These are phyloP conservation scores for Thalpophila matura DNA, from an alignment of 2,888 invertebrate genomes.

Conservation along the genomic window DNA sequence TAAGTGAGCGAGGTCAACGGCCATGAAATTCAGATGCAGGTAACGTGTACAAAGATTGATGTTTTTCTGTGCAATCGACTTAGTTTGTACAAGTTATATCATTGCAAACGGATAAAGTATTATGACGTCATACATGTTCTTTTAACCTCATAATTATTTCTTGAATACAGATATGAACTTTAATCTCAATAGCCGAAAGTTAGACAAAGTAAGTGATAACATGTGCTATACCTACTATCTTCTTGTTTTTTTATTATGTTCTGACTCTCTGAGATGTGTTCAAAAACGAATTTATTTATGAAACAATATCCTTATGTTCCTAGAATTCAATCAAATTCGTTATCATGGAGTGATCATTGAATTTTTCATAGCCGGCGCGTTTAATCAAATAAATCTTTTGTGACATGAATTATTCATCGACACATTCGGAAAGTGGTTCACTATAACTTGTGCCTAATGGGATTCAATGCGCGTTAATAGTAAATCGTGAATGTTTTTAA, in stretches of 20 bases:
- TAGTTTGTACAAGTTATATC: background rate
- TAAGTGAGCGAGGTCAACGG: background rate
- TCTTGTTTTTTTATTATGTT: background rate
- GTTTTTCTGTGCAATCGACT: background rate
- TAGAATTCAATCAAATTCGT: constrained; percentile 11
- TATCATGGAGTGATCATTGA: constrained; percentile 22
- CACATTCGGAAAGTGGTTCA: constrained; percentile 51
- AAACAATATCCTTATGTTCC: constrained; percentile 2
- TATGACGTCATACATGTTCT: too few relatives aligned
- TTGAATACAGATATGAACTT: background rate
- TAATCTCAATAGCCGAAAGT: background rate
- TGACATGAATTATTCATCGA: constrained; percentile 61
- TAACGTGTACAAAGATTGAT: background rate
- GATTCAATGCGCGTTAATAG: constrained; percentile 54
- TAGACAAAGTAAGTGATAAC: too few relatives aligned
- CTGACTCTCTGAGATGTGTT: too few relatives aligned
- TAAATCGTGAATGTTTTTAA: constrained; percentile 47
- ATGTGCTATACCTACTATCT: too few relatives aligned
- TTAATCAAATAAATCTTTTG: constrained; percentile 57
- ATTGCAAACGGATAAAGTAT: too few relatives aligned
- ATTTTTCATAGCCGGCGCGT: constrained; percentile 42
- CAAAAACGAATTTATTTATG: too few relatives aligned
- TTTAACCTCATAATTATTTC: background rate
- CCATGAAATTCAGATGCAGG: background rate
- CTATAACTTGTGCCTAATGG: constrained; percentile 44